Evolutionary conservation across 2,797 vertebrate species (phyloP).

Genomic region (Aphelocoma californica): DNA sequence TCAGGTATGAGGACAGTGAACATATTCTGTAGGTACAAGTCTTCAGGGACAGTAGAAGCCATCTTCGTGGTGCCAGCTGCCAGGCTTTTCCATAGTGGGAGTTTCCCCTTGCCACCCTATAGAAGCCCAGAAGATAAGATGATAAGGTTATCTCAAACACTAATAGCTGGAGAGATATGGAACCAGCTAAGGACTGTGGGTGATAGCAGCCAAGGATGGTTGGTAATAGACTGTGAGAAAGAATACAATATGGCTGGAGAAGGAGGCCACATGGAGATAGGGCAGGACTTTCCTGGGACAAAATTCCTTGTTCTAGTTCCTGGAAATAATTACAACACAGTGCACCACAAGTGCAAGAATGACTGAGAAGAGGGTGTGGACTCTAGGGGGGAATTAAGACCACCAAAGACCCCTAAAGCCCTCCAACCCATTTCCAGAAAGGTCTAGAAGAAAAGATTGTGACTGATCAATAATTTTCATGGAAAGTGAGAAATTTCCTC

Average conservation of each 20-base stretch:
- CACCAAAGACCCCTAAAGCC: neutral
- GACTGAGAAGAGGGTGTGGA: neutral
- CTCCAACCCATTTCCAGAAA: neutral
- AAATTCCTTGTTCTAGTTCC: neutral
- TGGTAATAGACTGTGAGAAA: neutral
- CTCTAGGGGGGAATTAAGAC: neutral
- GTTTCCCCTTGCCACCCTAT: neutral
- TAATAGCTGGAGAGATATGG: neutral
- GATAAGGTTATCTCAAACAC: neutral
- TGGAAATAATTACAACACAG: neutral
- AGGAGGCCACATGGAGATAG: neutral
- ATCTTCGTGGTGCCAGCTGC: neutral
- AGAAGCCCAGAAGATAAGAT: neutral
- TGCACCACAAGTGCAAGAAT: rapidly evolving
- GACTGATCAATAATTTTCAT: neutral
- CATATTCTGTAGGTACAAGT: neutral
- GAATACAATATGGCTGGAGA: neutral
- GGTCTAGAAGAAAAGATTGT: neutral
- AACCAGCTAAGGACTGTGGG: neutral
- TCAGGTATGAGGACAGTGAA: neutral
- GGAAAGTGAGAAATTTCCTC: neutral
- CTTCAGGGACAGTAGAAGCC: neutral
- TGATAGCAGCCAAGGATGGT: neutral
- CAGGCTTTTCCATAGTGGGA: neutral
- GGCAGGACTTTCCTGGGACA: neutral